These are phyloP conservation scores for Pelosia muscerda DNA, from an alignment of 2,888 invertebrate species.

Conservation along the genomic window DNA sequence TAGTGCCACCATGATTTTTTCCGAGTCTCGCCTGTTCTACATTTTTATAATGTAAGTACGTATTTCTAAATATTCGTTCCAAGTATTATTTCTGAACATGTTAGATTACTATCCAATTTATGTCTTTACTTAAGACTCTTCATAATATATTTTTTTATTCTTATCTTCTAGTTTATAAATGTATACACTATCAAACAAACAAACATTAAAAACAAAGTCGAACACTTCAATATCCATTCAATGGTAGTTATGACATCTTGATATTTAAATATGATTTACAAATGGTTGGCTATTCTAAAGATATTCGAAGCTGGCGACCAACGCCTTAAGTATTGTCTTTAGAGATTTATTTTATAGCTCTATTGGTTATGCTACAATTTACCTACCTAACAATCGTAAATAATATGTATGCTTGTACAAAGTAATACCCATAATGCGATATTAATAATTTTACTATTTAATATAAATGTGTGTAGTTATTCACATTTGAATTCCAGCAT, in stretches of 20 bases:
- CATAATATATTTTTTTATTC: constrained; percentile 43
- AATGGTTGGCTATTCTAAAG: constrained; percentile 58
- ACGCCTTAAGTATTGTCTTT: constrained; percentile 59
- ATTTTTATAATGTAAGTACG: constrained; percentile 77
- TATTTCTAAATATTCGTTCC: too few species aligned
- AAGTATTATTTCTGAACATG: constrained; percentile 53
- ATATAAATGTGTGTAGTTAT: constrained; percentile 31
- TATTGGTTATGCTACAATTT: constrained; percentile 57
- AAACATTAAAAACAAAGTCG: constrained; percentile 5
- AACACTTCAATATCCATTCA: constrained; percentile 25
- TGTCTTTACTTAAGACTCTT: constrained; percentile 23
- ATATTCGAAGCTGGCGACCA: constrained; percentile 54
- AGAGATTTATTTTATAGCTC: constrained; percentile 65
- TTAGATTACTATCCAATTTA: constrained; percentile 34
- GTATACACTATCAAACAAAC: constrained; percentile 23
- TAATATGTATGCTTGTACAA: constrained; percentile 52
- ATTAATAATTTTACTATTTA: constrained; percentile 29
- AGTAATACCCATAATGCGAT: background rate
- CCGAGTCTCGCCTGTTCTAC: constrained; percentile 67
- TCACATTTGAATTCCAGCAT: constrained; percentile 34
- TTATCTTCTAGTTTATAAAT: constrained; percentile 47
- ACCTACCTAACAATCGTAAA: constrained; percentile 57
- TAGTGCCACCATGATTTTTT: constrained; percentile 65
- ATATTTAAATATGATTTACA: constrained; percentile 62
- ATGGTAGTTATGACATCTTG: constrained; percentile 50